Conservation (phyloP, 2,797 vertebrate genomes). For the Amphiprion clarkii region DNA sequence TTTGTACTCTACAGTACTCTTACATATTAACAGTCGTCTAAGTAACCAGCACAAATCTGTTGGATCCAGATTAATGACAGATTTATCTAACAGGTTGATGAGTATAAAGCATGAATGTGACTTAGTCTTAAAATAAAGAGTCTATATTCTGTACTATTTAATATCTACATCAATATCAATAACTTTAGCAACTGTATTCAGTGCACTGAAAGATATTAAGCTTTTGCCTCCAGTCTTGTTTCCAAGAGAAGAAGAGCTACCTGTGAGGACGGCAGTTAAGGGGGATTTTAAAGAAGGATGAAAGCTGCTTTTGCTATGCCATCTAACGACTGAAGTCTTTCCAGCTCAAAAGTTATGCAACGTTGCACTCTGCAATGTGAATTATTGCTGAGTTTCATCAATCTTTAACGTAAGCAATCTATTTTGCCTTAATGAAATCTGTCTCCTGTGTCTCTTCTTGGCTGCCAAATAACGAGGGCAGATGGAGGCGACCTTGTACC, state of each 20-base stretch:
- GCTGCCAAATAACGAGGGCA: slow-evolving; percentile 52
- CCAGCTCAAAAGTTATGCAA: slow-evolving; percentile 47
- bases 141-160: slow-evolving; percentile 51
- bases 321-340: slow-evolving; percentile 23
- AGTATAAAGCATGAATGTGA: slow-evolving; percentile 62
- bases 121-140: slow-evolving; percentile 32
- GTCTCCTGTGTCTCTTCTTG: slow-evolving; percentile 68
- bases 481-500: slow-evolving; percentile 50
- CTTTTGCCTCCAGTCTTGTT: slow-evolving; percentile 39
- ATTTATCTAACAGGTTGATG: slow-evolving; percentile 19
- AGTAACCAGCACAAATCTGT: slow-evolving; percentile 37
- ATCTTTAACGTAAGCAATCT: slow-evolving; percentile 58
- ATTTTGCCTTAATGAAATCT: slow-evolving; percentile 59
- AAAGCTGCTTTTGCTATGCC: slow-evolving; percentile 36
- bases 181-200: slow-evolving; percentile 16
- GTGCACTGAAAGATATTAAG: slow-evolving; percentile 19
- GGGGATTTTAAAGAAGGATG: slow-evolving; percentile 6
- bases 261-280: neutral
- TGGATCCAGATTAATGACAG: slow-evolving; percentile 13
- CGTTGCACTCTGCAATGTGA: slow-evolving; percentile 30
- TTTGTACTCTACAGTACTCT: slow-evolving; percentile 55
- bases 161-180: slow-evolving; percentile 27
- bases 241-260: slow-evolving; percentile 7
- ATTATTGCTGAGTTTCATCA: slow-evolving; percentile 60
- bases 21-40: slow-evolving; percentile 44